Base-by-base conservation (phyloP, 1,140 invertebrate species). In the Galendromus occidentalis region DNA sequence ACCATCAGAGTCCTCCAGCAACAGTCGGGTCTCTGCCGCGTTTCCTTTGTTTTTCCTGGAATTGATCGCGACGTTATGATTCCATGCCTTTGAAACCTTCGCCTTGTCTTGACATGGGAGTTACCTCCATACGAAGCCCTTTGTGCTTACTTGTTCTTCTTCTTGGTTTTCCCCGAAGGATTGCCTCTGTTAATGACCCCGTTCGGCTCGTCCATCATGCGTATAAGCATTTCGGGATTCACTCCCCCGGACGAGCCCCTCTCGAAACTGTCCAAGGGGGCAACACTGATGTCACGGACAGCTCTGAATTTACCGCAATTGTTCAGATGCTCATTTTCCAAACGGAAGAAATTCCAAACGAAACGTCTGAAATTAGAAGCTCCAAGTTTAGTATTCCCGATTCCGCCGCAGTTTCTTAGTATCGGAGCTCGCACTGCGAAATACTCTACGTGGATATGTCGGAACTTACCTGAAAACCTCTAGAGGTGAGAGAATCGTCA, bases 261-360 rank as follows among this genome's bases (percentile, higher is more conserved):
- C 79, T 95, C 89, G 4, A 86, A 91, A 64, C 87, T 87, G 76
- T 95, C 90, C 22, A 98, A 83, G 0, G 95, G 95, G 9, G 91
- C 92, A 25, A 99, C 91, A 0, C 91, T 96, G 67, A 99, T 99
- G 75, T 99, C 95, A 22, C 96, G 77, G 0, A 98, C 95, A 2
- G 95, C 95, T 73, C 95, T 80, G 79, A 99, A 99, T 79, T 98
- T 92, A 77, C 95, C 95, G 79, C 94, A 98, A 79, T 99, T 99
- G 78, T 99, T 99, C 6, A 99, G 79, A 71, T 99, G 96, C 73
- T 99, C 96, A 78, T 99, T 99, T 78, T 99, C 96, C 68, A 99
- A 75, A 0, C 96, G 93, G 79, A 98, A 98, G 75, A 94, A 99
- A 77, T 99, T 99, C 96, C 96, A 99, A 42, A 99, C 84, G 78